Evolutionary conservation across 2,113 vertebrate species (phyloP).

Genomic region (Halcyon senegalensis): DNA sequence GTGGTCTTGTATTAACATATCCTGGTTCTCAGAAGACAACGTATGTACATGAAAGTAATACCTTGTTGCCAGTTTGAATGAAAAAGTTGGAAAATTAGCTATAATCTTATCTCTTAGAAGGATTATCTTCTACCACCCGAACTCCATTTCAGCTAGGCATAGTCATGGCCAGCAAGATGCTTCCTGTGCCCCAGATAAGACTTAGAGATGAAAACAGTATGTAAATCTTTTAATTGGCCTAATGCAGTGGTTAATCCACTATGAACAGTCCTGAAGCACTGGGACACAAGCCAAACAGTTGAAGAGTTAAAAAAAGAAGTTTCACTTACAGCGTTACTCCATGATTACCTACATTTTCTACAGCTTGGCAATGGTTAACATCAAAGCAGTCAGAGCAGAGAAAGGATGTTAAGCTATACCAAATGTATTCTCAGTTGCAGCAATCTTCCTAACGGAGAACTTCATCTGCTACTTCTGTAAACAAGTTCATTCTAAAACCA

Average conservation of each 20-base stretch:
- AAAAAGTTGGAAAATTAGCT: not conserved
- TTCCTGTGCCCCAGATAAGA: not conserved
- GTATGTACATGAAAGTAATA: not conserved
- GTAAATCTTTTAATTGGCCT: slow-evolving; percentile 44
- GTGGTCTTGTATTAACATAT: not conserved
- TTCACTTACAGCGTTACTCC: not conserved
- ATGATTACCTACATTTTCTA: not conserved
- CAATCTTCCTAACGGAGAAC: not conserved
- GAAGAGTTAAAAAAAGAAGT: not conserved
- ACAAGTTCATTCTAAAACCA: not conserved
- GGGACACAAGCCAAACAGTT: not conserved
- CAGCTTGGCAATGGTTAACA: not conserved
- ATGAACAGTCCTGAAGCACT: not conserved
- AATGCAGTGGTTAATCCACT: slow-evolving; percentile 32
- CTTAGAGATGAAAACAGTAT: slow-evolving; percentile 1
- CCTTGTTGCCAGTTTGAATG: not conserved
- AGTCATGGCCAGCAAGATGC: not conserved
- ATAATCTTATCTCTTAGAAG: not conserved
- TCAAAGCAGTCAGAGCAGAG: not conserved
- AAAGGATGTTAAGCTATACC: not conserved
- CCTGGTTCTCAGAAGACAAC: not conserved
- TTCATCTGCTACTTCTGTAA: not conserved
- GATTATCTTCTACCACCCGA: not conserved
- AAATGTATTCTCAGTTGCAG: not conserved
- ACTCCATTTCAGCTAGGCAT: not conserved